A percentile compares a stretch with the other conserved stretches of the same genome.
phyloP scores from a whole-genome alignment of 2,797 vertebrate genomes.

The Lagorchestes hirsutus region DNA sequence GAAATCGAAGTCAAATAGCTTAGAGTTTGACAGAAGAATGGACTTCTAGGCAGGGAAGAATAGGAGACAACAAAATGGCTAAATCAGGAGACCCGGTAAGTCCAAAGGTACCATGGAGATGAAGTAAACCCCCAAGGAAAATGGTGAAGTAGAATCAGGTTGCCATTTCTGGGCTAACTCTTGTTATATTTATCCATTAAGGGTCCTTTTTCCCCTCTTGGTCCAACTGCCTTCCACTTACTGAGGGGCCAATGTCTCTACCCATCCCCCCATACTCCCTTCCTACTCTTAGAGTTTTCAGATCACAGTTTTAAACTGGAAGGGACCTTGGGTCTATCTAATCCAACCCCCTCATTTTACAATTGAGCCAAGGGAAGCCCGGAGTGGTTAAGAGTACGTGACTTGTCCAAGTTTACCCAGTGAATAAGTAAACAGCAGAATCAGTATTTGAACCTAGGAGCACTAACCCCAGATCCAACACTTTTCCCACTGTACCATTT shows the following conservation, averaged over 20 bases:
- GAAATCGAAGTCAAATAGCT: conserved; percentile 67
- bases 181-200: not conserved
- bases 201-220: not conserved
- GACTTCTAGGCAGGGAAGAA: conserved; percentile 44
- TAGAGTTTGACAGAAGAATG: conserved; percentile 71
- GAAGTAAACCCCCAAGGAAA: not conserved
- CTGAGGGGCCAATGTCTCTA: not conserved
- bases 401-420: not conserved
- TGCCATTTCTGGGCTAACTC: not conserved
- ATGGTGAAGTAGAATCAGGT: not conserved
- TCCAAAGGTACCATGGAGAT: not conserved
- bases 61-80: conserved; percentile 16
- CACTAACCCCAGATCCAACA: not conserved
- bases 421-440: not conserved
- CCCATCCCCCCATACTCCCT: not conserved
- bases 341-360: not conserved
- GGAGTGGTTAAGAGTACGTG: not conserved
- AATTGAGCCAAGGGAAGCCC: not conserved
- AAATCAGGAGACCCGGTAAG: not conserved
- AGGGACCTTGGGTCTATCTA: not conserved
- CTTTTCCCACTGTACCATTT: not conserved
- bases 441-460: not conserved
- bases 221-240: not conserved
- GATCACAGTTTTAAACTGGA: not conserved
- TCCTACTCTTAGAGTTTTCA: not conserved